Evolutionary conservation across 2,113 vertebrate genomes (phyloP), one percentile per base, ranked within the genome.

Genomic region (Mormyrus iriodes): DNA sequence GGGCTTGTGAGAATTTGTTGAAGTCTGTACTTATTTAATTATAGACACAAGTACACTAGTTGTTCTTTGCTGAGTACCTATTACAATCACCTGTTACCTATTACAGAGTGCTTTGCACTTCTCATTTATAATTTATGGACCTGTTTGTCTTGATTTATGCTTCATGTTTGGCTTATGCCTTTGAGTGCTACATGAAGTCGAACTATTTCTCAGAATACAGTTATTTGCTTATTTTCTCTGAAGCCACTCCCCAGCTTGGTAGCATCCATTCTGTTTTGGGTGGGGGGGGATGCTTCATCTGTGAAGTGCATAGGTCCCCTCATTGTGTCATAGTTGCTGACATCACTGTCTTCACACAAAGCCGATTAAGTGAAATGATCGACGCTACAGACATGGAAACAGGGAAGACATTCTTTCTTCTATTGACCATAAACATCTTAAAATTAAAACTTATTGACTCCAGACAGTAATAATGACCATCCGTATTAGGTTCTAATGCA

Each of bases 361-460:
- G 35, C 51, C 5, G 24, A 27, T 10, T 52, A 89, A 31, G 42
- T 84, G 13, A 55, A 89, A 84, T 83, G 31, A 46, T 85, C n/a
- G 27, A 46, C 5, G 7, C 76, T 76, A 13, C 39, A 48, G 88
- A 89, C 76, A 39, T 61, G 31, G 52, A 5, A n/a, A 3, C 35
- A 31, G 35, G 61, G 39, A 13, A 83, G n/a, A 21, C 58, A 10
- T 48, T 61, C 39, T 39, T 76, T 15, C 49, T 53, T 3, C 7
- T 84, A 31, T 85, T 17, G 79, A 21, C 44, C 79, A 55, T 58
- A 46, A 89, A 83, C 52, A 61, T 46, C 53, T 58, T 61, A 19
- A 84, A 85, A 61, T 58, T 39, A 17, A n/a, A 55, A 35, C 31
- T 39, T 53, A 88, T n/a, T 83, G 76, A 83, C 79, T 58, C 88